Evolutionary conservation across 2,888 invertebrate species (phyloP).

Genomic region (Lithosia quadra): DNA sequence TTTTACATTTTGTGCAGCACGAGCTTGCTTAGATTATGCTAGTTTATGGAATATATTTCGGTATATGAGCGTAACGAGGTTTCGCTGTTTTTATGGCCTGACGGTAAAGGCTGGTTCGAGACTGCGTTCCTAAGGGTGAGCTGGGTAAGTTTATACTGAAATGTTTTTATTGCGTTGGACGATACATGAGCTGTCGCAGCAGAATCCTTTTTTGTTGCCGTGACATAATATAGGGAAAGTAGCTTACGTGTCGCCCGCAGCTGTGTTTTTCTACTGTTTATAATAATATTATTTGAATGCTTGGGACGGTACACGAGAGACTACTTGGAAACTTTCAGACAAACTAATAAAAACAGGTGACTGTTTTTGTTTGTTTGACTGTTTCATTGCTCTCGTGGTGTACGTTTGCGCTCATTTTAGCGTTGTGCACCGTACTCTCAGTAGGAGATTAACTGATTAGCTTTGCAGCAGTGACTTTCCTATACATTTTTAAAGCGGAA

Average conservation of each 20-base stretch:
- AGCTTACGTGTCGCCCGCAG: conserved; percentile 38
- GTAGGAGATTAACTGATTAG: too few species aligned
- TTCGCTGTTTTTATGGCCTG: conserved; percentile 41
- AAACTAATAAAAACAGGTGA: background rate
- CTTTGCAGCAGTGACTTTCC: too few species aligned
- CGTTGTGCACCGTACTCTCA: background rate
- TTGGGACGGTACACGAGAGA: background rate
- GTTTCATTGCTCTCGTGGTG: background rate
- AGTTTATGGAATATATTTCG: conserved; percentile 45
- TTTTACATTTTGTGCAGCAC: conserved; percentile 32
- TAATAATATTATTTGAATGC: conserved; percentile 25
- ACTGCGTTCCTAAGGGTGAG: conserved; percentile 41
- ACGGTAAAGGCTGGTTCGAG: conserved; percentile 21
- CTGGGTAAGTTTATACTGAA: conserved; percentile 53
- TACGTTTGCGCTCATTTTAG: background rate
- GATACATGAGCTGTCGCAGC: conserved; percentile 51
- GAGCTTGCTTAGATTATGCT: conserved; percentile 22
- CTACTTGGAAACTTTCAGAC: background rate
- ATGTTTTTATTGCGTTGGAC: conserved; percentile 57
- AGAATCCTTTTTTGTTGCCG: conserved; percentile 42
- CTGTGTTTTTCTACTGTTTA: conserved; percentile 20
- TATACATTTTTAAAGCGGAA: too few species aligned
- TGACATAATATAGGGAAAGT: conserved; percentile 41
- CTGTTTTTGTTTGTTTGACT: background rate
- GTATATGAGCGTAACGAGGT: conserved; percentile 34